Base-by-base conservation (phyloP, 2,888 invertebrate species). In the Orthosia gothica region DNA sequence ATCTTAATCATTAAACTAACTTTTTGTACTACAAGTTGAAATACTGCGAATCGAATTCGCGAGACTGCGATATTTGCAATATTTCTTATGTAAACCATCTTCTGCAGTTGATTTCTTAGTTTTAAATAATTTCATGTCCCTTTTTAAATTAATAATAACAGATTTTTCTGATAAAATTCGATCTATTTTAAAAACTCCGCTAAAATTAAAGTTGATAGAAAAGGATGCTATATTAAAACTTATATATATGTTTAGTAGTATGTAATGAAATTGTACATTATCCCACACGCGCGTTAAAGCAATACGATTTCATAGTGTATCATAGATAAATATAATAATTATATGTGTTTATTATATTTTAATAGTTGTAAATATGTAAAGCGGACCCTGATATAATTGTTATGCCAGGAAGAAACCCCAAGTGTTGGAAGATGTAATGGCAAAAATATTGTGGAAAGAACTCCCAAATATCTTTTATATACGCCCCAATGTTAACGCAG, bases 201-300 rank as follows among this genome's bases (percentile, higher is more conserved):
- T 65, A 26, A 67, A 16, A 47, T 74, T 57, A n/a, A 65, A 84
- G 16, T 81, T 76, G 70, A 75, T 88, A 86, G 88, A 87, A 85
- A 85, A 85, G 86, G 88, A 88, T 85, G 76, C 23, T 50, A 59
- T 70, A 59, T 61, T 74, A 52, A 40, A 62, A 40, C 12, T 7
- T 57, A 55, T 18, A 5, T 47, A 62, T 54, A 47, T n/a, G n/a
- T 52, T 32, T 61, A 75, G 50, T 69, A 70, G 26, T 66, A 62
- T 40, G 15, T 81, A 75, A 66, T 3, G 52, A 81, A 75, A 85
- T 79, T 71, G 79, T 80, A 78, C 73, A 80, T 78, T 78, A 45
- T 49, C 45, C 13, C 49, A 26, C 12, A 76, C 57, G 74, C 74
- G 78, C 70, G 74, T 86, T n/a, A 49, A 70, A 86, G 76, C 87